Evolutionary conservation across 2,888 invertebrate genomes (phyloP), one percentile per base, ranked within the genome.

Genomic region (Pseudoips prasinana): DNA sequence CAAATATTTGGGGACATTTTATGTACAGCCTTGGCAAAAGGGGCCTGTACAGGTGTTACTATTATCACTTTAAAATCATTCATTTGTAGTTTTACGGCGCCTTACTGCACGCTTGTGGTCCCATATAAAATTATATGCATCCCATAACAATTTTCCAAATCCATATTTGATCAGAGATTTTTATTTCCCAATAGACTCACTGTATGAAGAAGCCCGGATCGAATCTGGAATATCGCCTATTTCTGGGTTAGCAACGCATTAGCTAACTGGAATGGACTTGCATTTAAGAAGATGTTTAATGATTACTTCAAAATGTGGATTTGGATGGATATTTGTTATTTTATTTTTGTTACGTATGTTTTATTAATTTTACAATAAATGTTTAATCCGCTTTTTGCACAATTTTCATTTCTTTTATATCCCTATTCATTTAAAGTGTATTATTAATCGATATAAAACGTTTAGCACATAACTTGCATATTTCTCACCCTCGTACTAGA

Each of bases 181-280:
- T 74, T 75, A 61, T 81, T 79, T 68, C 44, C 70, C 76, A 81
- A 64, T 84, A 88, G 87, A 86, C 87, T 88, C 71, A 88, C 87
- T 42, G 83, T 88, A 50, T 88, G 87, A 88, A 82, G 85, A 75
- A 45, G 64, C 57, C 64, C 52, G 71, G 32, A 41, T 61, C 43
- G 46, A 59, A 55, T 63, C 57, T 73, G 71, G 63, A 58, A 20
- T 20, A 7, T 20, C n/a, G 39, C 10, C 43, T 42, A 56, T 59
- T 51, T 20, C 7, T n/a, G 20, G 7, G n/a, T n/a, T n/a, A n/a
- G n/a, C 68, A 63, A 60, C 63, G 58, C 58, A 58, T 58, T 59
- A 58, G 61, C 57, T 72, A 56, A 61, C 64, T 54, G 58, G 64
- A 64, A 58, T 50, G 66, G 68, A 67, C 62, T 69, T 80, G 79